These are phyloP conservation scores for Tetramorium alpestre DNA, from an alignment of 1,140 invertebrate species.

Conservation along the genomic window DNA sequence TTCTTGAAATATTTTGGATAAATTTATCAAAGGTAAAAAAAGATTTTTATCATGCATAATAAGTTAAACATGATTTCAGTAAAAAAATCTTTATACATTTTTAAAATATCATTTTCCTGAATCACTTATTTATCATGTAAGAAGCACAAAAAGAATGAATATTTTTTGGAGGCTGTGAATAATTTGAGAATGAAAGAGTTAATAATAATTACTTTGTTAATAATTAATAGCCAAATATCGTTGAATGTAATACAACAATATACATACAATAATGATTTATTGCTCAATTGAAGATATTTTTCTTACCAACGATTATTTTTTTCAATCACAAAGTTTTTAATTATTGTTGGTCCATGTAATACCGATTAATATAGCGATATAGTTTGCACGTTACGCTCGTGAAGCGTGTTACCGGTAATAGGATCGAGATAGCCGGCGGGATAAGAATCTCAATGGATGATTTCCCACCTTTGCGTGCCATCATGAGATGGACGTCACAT, in stretches of 20 bases:
- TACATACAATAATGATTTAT: background rate
- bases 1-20: background rate
- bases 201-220: background rate
- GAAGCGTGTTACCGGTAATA: slow-evolving; percentile 3
- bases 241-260: background rate
- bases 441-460: slow-evolving; percentile 47
- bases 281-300: background rate
- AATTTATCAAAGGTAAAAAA: background rate
- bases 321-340: background rate
- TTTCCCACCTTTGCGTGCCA: slow-evolving; percentile 27
- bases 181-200: background rate
- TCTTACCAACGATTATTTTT: background rate
- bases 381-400: background rate
- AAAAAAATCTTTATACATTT: background rate
- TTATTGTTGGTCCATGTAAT: background rate
- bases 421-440: background rate
- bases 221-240: background rate
- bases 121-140: background rate
- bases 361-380: background rate
- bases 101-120: background rate
- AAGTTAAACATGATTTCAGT: background rate
- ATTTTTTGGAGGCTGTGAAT: background rate
- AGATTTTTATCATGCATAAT: background rate
- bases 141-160: background rate
- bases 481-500: slow-evolving; percentile 12